Conservation (phyloP, 2,888 invertebrate genomes). For the Xanthorhoe spadicearia region DNA sequence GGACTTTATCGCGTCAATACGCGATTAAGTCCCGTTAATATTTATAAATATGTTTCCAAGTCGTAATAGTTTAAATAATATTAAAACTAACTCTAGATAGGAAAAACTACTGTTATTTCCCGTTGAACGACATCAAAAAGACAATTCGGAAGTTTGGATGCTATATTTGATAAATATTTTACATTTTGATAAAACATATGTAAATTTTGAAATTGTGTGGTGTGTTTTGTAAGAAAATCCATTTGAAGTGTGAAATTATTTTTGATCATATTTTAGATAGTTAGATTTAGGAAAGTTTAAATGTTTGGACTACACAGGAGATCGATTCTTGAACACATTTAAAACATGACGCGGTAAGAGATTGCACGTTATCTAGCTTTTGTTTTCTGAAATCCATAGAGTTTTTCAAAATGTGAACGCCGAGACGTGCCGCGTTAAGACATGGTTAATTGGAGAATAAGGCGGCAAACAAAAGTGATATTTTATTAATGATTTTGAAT, state of each 20-base stretch:
- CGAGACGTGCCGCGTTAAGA: no score
- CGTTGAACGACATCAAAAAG: background rate
- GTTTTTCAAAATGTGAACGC: no score
- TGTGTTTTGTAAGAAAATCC: background rate
- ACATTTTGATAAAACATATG: background rate
- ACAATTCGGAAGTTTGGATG: background rate
- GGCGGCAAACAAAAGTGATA: no score
- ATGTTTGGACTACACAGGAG: background rate
- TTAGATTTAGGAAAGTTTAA: background rate
- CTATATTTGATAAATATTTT: background rate
- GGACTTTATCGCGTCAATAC: no score
- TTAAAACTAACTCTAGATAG: background rate
- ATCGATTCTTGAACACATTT: background rate
- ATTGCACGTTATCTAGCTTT: no score
- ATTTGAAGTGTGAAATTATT: slow-evolving; percentile 11
- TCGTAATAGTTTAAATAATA: no score
- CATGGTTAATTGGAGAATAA: no score
- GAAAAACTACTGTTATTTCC: background rate
- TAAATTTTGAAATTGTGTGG: background rate
- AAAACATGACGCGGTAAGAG: no score
- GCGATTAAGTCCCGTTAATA: no score
- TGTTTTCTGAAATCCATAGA: no score
- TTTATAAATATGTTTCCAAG: background rate
- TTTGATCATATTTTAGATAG: slow-evolving; percentile 23
- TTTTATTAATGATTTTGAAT: no score